These are phyloP conservation scores for Drosophila novamexicana DNA, from an alignment of 1,140 invertebrate genomes.

Conservation along the genomic window DNA sequence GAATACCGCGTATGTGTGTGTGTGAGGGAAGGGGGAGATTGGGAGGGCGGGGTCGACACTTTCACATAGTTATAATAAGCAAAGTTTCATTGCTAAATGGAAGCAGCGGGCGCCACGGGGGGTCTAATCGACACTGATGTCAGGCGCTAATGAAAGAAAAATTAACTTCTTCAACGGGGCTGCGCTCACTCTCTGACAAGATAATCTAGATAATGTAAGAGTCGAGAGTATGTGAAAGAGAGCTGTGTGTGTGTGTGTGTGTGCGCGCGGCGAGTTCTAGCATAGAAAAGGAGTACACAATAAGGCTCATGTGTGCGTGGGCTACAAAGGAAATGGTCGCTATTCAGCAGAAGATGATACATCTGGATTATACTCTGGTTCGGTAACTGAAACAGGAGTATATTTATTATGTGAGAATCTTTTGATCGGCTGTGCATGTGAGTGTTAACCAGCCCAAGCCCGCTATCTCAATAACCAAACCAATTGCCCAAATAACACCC, in stretches of 20 bases:
- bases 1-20: slow-evolving; percentile 16
- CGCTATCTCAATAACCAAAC: too few species aligned
- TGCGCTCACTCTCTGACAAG: slow-evolving; percentile 21
- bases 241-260: too few species aligned
- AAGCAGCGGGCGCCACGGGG: slow-evolving; percentile 11
- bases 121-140: slow-evolving; percentile 59
- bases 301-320: too few species aligned
- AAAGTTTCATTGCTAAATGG: slow-evolving; percentile 68
- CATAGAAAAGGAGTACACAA: neutral
- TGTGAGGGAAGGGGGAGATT: neutral
- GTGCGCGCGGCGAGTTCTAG: neutral
- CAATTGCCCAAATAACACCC: too few species aligned
- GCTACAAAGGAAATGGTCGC: too few species aligned
- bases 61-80: slow-evolving; percentile 78
- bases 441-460: too few species aligned
- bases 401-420: too few species aligned
- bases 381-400: too few species aligned
- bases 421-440: too few species aligned
- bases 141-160: slow-evolving; percentile 71
- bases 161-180: slow-evolving; percentile 57
- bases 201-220: slow-evolving; percentile 29
- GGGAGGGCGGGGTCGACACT: slow-evolving; percentile 54
- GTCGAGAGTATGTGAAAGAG: neutral
- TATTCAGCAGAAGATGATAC: too few species aligned
- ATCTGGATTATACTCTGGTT: too few species aligned